Base-by-base conservation (phyloP, 2,113 vertebrate species). In the Canis aureus region DNA sequence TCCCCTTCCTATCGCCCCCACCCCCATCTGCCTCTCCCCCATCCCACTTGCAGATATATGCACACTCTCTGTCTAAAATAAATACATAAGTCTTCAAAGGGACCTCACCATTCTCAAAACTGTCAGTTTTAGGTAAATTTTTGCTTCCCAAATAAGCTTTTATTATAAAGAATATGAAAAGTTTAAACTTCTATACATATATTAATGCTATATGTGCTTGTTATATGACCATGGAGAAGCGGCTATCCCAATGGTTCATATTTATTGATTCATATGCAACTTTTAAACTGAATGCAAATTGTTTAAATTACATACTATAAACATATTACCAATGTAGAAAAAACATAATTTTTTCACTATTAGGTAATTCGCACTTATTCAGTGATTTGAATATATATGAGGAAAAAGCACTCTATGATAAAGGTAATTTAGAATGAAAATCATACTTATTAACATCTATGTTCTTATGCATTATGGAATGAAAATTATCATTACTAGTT, bases 351-450 rank as follows among this genome's bases (percentile, higher is more conserved):
- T 83, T 89, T 92, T 90, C 78, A 84, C 23, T 93, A 92, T 57
- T 73, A 43, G 53, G 71, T 76, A 92, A 92, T 71, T 22, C 82
- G 10, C n/a, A 92, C 27, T 90, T 76, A 71, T 29, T 89, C n/a
- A 87, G 27, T 94, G 43, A 55, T 81, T 79, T 73, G 32, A 49
- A 86, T 55, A 95, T 9, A 8, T 51, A 64, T 55, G 29, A 84
- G 35, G 20, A 55, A 85, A 76, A 83, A 66, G 35, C 29, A 91
- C 23, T 29, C 43, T 87, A 83, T 69, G 62, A 59, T 71, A 80
- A 91, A 96, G n/a, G 43, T 76, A 91, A 66, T 74, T 86, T 84
- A 92, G 59, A 85, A 86, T 92, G 59, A 95, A 83, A 95, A 91
- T 32, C 55, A 55, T 60, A 66, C 12, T 49, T 49, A 38, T 60